These are phyloP conservation scores for Gastrophryne carolinensis DNA, from an alignment of 2,797 vertebrate species.

Conservation along the genomic window DNA sequence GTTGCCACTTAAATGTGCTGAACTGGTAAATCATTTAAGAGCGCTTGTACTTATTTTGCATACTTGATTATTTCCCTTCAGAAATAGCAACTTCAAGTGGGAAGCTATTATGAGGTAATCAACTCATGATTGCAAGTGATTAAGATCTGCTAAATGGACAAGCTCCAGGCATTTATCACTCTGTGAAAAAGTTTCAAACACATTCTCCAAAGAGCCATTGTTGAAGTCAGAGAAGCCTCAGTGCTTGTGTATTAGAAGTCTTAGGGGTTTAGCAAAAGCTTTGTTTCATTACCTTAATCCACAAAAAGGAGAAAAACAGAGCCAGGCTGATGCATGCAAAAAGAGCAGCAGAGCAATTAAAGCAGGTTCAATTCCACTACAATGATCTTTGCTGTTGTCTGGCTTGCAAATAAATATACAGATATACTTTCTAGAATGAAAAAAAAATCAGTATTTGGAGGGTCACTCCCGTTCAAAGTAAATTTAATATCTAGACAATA, in stretches of 20 bases:
- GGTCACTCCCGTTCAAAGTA: too few species aligned
- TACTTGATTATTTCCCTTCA: slow-evolving; percentile 52
- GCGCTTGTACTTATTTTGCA: slow-evolving; percentile 45
- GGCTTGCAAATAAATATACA: too few species aligned
- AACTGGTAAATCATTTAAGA: slow-evolving; percentile 42
- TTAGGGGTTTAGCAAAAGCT: slow-evolving; percentile 11
- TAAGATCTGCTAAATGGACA: slow-evolving; percentile 50
- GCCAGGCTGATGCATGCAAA: too few species aligned
- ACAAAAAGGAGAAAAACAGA: too few species aligned
- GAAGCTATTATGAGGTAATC: slow-evolving; percentile 53
- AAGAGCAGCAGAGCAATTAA: too few species aligned
- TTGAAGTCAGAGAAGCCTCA: background rate
- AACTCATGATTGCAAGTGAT: slow-evolving; percentile 52
- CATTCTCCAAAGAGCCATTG: slow-evolving; percentile 26
- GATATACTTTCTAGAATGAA: too few species aligned
- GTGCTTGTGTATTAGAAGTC: background rate
- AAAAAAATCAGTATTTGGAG: too few species aligned
- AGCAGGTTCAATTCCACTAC: too few species aligned
- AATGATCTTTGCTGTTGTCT: too few species aligned
- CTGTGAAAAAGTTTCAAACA: slow-evolving; percentile 36
- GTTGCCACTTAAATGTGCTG: slow-evolving; percentile 30
- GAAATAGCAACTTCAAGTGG: slow-evolving; percentile 49
- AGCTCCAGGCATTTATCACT: slow-evolving; percentile 46
- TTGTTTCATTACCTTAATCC: background rate
- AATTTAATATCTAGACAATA: too few species aligned